phyloP scores from a whole-genome alignment of 2,888 invertebrate species.

The Caenorhabditis parvicauda region DNA sequence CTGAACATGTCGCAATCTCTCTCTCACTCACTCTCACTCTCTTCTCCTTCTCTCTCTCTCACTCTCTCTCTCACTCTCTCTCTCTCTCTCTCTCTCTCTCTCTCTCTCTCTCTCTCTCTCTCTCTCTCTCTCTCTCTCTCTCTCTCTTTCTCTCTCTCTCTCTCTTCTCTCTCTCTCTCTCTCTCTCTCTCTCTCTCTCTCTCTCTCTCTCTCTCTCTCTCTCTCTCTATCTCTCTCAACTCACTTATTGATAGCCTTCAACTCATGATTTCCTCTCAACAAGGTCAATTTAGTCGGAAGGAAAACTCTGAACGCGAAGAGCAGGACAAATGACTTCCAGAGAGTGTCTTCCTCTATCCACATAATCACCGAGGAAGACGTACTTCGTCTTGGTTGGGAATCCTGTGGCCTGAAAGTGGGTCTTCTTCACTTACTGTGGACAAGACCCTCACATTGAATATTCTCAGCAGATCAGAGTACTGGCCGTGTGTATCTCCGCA shows the following conservation, averaged over 20 bases:
- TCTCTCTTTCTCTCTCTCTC: too few relatives aligned
- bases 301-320: conserved; percentile 42
- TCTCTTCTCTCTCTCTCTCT: too few relatives aligned
- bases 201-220: too few relatives aligned
- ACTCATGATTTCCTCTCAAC: conserved; percentile 54
- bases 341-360: conserved; percentile 50
- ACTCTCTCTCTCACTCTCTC: too few relatives aligned
- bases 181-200: too few relatives aligned
- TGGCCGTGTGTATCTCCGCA: conserved; percentile 43
- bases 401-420: conserved; percentile 28
- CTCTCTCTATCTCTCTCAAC: too few relatives aligned
- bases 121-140: too few relatives aligned
- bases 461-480: conserved; percentile 31
- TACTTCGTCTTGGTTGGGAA: conserved; percentile 33
- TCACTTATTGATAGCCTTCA: conserved; percentile 49
- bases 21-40: too few relatives aligned
- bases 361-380: conserved; percentile 51
- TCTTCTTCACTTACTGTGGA: not conserved
- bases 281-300: conserved; percentile 47
- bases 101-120: too few relatives aligned
- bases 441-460: conserved; percentile 22
- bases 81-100: too few relatives aligned
- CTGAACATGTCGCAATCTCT: conserved; percentile 16
- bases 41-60: too few relatives aligned
- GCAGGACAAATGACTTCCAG: conserved; percentile 45